These are phyloP conservation scores for Cyphomyrus discorhynchus DNA, from an alignment of 2,113 vertebrate genomes.

Conservation along the genomic window DNA sequence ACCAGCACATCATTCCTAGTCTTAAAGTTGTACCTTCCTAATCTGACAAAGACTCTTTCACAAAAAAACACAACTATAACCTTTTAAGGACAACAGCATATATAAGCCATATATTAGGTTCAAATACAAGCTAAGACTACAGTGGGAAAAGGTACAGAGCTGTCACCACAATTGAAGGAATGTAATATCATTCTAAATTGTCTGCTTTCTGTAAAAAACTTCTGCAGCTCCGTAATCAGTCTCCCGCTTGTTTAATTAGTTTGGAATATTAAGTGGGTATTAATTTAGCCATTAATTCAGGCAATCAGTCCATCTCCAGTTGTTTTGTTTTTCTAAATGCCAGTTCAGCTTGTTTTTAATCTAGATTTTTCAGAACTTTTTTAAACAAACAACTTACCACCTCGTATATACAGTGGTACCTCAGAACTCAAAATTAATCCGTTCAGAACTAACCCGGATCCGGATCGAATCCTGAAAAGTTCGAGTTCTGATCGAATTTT, in stretches of 20 bases:
- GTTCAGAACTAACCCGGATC: too few species aligned
- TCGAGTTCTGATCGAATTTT: too few species aligned
- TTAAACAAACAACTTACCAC: background rate
- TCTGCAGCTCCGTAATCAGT: background rate
- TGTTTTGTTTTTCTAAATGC: background rate
- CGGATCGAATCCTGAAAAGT: too few species aligned
- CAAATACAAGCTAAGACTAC: background rate
- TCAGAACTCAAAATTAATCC: too few species aligned
- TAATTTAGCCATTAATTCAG: background rate
- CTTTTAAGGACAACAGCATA: background rate
- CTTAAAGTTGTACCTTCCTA: background rate
- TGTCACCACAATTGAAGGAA: background rate
- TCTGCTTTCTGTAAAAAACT: background rate
- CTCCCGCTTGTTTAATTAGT: constrained; percentile 2
- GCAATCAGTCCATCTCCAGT: background rate
- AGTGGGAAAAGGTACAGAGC: background rate
- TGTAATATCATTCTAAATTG: background rate
- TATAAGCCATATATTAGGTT: background rate
- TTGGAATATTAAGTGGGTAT: background rate
- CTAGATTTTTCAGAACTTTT: background rate
- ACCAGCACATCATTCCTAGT: background rate
- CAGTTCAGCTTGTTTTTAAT: background rate
- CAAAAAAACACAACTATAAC: background rate
- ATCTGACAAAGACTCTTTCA: background rate
- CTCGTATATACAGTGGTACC: background rate